Conservation (phyloP, 2,113 vertebrate species). For the Tyto alba region DNA sequence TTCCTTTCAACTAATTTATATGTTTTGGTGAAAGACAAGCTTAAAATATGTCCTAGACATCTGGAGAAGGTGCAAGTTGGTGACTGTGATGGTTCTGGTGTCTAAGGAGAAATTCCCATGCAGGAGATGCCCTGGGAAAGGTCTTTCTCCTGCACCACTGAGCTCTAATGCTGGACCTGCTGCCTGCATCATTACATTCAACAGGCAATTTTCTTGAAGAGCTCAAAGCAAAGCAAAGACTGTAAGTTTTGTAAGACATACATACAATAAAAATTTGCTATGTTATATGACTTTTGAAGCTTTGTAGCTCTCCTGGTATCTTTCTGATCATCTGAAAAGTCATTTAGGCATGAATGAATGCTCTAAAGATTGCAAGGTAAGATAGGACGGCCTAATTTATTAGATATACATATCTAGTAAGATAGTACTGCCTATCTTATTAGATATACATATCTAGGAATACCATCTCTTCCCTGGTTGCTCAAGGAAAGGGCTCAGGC, state of each 20-base stretch:
- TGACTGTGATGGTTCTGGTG: background rate
- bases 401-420: background rate
- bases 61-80: background rate
- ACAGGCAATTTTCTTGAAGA: background rate
- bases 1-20: background rate
- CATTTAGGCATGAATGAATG: background rate
- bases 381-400: background rate
- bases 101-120: background rate
- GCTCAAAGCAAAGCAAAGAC: background rate
- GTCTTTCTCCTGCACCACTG: background rate
- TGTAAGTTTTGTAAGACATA: background rate
- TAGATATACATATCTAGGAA: background rate
- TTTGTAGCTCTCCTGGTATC: background rate
- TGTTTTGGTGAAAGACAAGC: background rate
- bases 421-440: background rate
- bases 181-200: background rate
- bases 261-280: background rate
- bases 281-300: background rate
- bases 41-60: background rate
- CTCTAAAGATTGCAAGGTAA: background rate
- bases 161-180: background rate
- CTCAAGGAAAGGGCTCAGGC: background rate
- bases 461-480: background rate
- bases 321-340: background rate
- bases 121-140: background rate